Conservation (phyloP, 1,140 invertebrate genomes). For the Platorchestia sp. region DNA sequence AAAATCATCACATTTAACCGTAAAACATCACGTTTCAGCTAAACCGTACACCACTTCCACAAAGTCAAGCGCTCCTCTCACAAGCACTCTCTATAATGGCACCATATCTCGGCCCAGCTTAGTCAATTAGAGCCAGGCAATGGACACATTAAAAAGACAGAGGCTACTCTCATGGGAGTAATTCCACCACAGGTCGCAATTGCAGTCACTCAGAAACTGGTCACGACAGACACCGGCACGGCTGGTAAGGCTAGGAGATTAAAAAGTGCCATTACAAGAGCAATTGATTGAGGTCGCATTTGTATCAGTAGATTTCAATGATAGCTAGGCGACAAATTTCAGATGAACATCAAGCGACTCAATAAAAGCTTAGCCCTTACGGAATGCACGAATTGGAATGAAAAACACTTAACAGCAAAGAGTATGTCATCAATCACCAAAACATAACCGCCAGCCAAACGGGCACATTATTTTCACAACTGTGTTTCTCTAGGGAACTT, state of each 20-base stretch:
- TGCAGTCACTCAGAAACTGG: not conserved
- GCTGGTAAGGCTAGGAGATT: not conserved
- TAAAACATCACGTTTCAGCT: not conserved
- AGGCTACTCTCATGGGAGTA: not conserved
- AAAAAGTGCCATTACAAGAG: too few relatives aligned
- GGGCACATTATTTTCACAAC: too few relatives aligned
- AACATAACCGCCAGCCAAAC: too few relatives aligned
- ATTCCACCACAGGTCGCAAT: not conserved
- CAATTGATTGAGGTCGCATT: too few relatives aligned
- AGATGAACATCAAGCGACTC: not conserved
- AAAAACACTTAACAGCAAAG: not conserved
- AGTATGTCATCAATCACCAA: not conserved
- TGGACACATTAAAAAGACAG: not conserved
- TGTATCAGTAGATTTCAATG: too few relatives aligned
- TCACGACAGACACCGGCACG: not conserved
- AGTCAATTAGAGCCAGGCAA: not conserved
- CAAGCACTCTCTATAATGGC: not conserved
- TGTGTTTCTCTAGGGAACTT: too few relatives aligned
- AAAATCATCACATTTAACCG: not conserved
- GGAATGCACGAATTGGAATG: not conserved
- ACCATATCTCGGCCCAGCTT: not conserved
- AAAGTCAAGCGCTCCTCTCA: not conserved
- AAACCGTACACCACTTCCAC: not conserved
- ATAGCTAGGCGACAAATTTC: too few relatives aligned
- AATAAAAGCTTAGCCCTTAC: not conserved